Percentiles rank a stretch among this genome's conserved stretches.
Conservation (phyloP, 2,888 invertebrate species). For the Dendrolimus pini region DNA sequence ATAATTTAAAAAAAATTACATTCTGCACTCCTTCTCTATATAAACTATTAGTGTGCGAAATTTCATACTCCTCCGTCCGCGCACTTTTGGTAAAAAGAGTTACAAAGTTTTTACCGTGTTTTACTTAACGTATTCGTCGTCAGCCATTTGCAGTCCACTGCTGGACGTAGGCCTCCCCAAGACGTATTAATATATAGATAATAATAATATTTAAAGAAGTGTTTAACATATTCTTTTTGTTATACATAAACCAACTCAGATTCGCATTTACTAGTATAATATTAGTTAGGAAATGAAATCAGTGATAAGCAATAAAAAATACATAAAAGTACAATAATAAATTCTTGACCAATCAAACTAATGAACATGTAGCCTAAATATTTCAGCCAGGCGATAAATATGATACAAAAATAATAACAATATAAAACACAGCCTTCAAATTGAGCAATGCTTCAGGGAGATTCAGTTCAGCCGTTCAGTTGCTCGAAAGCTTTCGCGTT, state of each 20-base stretch:
- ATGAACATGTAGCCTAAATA: background rate
- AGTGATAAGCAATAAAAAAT: no score
- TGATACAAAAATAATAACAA: background rate
- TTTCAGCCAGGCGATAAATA: background rate
- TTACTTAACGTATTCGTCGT: no score
- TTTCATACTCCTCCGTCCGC: no score
- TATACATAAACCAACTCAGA: background rate
- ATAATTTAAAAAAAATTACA: no score
- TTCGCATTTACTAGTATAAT: no score
- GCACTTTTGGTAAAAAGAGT: no score
- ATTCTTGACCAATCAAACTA: background rate
- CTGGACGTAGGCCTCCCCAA: no score
- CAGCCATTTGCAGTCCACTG: no score
- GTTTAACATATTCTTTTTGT: background rate
- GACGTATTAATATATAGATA: background rate
- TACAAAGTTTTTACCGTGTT: background rate
- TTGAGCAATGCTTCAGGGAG: background rate
- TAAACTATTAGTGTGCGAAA: no score
- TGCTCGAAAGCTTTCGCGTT: background rate
- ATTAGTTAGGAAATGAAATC: no score
- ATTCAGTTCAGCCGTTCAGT: background rate
- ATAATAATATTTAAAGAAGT: background rate
- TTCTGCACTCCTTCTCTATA: no score
- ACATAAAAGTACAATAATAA: background rate
- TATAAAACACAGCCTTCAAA: background rate